Evolutionary conservation across 2,113 vertebrate genomes (phyloP), one percentile per base, ranked within the genome.

Genomic region (Ancistrus triradiatus): DNA sequence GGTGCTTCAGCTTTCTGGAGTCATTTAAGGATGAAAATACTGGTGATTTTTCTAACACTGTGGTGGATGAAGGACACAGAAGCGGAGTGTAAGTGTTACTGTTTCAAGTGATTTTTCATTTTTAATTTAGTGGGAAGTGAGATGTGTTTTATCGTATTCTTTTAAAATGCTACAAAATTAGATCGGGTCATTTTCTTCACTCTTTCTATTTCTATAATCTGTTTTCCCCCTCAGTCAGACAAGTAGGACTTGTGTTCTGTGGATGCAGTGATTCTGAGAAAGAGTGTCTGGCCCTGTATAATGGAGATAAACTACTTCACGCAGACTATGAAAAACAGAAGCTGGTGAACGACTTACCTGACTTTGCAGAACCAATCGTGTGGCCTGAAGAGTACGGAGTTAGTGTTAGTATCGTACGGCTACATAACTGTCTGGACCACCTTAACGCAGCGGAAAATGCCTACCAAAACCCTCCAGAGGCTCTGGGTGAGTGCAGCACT

Each of bases 261-360:
- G 35, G 35, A 9, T 72, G 69, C 11, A 48, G 48, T 13, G 50
- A 55, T 18, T 38, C 57, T 21, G 49, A 38, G 21, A 27, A 22
- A 74, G 49, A 44, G 25, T 0, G 1, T 0, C 28, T 69, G 42
- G 53, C 21, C 43, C 49, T 42, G 15, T 15, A 65, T 11, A 69
- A 75, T 64, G 69, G 64, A 28, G 65, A 76, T 8, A 66, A 66
- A 48, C 4, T 21, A 38, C 1, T 7, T 8, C 73, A 74, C 25
- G 35, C 51, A 28, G 75, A 77, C 50, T 74, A 62, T 28, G 35
- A 7, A 2, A 44, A 58, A 5, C 7, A 35, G 4, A 21, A 68
- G 3, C n/a, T 2, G 1, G 59, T 68, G 1, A 0, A 21, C 6
- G 15, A 60, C 1, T 3, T 56, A n/a, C 72, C 74, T 14, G 44